Conservation (phyloP, 2,113 vertebrate species). For the Marmota flaviventris region DNA sequence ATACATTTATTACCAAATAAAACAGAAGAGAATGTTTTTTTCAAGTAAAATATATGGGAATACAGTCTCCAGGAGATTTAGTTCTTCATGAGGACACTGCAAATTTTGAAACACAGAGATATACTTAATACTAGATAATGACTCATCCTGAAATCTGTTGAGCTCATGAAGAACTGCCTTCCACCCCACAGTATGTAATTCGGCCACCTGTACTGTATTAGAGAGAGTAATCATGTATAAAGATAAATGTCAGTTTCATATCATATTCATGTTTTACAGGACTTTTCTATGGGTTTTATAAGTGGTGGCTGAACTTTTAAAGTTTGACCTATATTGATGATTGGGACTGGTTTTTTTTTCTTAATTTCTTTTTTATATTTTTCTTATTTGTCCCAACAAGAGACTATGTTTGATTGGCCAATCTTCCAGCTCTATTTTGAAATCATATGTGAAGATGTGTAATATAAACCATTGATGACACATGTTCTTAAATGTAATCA, state of each 20-base stretch:
- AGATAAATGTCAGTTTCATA: not conserved
- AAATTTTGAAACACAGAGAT: not conserved
- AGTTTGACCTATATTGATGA: not conserved
- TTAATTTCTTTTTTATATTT: not conserved
- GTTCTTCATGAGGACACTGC: not conserved
- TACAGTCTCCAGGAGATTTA: not conserved
- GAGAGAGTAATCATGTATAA: not conserved
- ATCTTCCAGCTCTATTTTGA: not conserved
- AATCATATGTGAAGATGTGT: not conserved
- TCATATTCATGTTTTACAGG: not conserved
- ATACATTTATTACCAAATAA: not conserved
- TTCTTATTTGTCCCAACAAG: not conserved
- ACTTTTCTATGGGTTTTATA: not conserved
- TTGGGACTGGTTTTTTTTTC: not conserved
- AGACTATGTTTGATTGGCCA: not conserved
- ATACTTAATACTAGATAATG: not conserved
- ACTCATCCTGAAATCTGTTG: not conserved
- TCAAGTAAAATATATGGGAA: not conserved
- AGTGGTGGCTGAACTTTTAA: not conserved
- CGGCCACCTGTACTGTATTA: not conserved
- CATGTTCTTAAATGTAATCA: not conserved
- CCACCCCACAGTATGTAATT: not conserved
- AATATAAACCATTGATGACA: not conserved
- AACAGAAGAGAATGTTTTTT: not conserved
- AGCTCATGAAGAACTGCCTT: not conserved